Evolutionary conservation across 53 echinoderm and acorn worm genomes (phyloP).

Genomic region (Holothuria scabra): DNA sequence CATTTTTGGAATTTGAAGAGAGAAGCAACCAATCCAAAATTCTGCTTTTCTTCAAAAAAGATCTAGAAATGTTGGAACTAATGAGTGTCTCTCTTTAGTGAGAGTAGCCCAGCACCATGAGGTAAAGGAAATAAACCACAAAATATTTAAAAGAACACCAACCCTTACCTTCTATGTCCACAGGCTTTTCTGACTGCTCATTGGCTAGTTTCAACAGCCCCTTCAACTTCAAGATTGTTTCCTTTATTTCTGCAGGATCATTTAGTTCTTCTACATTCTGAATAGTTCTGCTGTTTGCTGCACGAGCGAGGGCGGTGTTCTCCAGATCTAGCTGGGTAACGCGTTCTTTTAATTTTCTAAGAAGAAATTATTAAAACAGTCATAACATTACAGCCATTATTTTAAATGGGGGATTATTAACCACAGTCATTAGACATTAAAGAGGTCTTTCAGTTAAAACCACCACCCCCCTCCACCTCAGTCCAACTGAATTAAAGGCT

Average conservation of each 20-base stretch:
- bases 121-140: no score
- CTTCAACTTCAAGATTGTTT: conserved; percentile 79
- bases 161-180: conserved; percentile 86
- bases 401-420: not conserved
- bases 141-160: not conserved
- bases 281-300: conserved; percentile 60
- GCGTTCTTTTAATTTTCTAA: conserved; percentile 87
- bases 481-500: no score
- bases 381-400: not conserved
- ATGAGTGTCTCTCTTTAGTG: no score
- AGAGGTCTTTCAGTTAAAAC: no score
- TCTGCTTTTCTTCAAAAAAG: no score
- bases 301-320: conserved; percentile 95
- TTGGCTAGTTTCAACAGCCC: conserved; percentile 89
- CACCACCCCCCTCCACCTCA: no score
- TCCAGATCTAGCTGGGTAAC: conserved; percentile 90
- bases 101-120: not conserved
- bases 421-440: no score
- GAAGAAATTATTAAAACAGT: not conserved
- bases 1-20: no score
- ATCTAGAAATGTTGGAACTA: no score
- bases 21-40: no score
- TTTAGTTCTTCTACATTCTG: conserved; percentile 59
- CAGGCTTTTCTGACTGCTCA: conserved; percentile 90
- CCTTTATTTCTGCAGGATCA: conserved; percentile 76